phyloP scores from a whole-genome alignment of 2,797 vertebrate species.

The Pipistrellus kuhlii region DNA sequence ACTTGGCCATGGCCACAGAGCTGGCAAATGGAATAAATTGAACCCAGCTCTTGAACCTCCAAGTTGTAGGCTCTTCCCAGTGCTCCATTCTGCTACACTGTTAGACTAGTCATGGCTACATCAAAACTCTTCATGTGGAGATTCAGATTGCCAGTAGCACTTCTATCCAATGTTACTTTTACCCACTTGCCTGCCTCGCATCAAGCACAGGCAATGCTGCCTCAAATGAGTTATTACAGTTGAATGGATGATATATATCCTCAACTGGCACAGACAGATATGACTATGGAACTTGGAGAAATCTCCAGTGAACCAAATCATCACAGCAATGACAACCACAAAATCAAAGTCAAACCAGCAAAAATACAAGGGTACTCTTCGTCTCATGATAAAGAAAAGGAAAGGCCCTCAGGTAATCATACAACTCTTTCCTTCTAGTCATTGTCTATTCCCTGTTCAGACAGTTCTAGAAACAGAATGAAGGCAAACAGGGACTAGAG shows the following conservation, averaged over 20 bases:
- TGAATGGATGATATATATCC: no score
- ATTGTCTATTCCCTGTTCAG: neutral
- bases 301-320: neutral
- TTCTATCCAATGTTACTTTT: neutral
- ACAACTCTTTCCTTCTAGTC: neutral
- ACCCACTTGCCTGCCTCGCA: neutral
- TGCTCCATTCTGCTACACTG: no score
- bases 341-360: neutral
- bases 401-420: neutral
- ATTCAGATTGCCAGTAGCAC: neutral
- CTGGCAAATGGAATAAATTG: neutral
- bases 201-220: neutral
- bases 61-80: neutral
- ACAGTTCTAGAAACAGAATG: neutral
- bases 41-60: neutral
- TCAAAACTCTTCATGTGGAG: no score
- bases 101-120: neutral
- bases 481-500: neutral
- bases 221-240: neutral
- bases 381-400: neutral
- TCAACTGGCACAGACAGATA: rapidly evolving
- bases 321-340: neutral
- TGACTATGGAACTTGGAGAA: neutral
- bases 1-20: neutral
- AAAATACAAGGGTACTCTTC: neutral